Evolutionary conservation across 2,113 vertebrate species (phyloP), one percentile per base, ranked within the genome.

Genomic region (Oplegnathus fasciatus): DNA sequence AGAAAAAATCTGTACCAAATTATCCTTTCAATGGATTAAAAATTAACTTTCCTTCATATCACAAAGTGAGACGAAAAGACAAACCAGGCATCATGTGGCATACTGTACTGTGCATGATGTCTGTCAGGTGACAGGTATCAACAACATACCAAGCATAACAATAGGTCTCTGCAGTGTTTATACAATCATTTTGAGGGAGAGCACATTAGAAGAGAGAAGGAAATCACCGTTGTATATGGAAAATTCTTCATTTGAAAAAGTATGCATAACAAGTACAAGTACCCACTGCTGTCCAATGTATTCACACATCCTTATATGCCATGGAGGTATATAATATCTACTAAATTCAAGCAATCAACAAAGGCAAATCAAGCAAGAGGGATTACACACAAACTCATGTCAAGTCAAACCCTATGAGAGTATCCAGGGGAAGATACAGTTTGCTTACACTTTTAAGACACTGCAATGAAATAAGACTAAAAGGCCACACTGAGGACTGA

Each of bases 281-380:
- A 66, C 20, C 7, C 11, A 66, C 14, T n/a, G 62, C 37, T 66
- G 61, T 50, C 17, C 42, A 76, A 26, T 17, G 28, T 70, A 22
- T 68, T 75, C 26, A 79, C 46, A 62, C 42, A 80, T 57, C 58
- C 7, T 52, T 65, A 37, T 37, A 37, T 3, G 34, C 26, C 48
- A 34, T 26, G 34, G 24, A 34, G 76, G 17, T 6, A 30, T 40
- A 44, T 20, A 46, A 76, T 67, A 17, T 42, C 32, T 26, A 34
- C 9, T 75, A 48, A 84, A 60, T 54, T 78, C 20, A 65, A 80
- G 60, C 37, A 62, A 80, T 65, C 40, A 42, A 62, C 1, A 44
- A 80, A 68, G 8, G 9, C 34, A 67, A 30, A 55, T 58, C 9
- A 44, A 48, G 6, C 30, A 48, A 76, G 6, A 14, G 0, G n/a